Base-by-base conservation (phyloP, 2,797 vertebrate genomes). In the Chaetodon trifasciatus region DNA sequence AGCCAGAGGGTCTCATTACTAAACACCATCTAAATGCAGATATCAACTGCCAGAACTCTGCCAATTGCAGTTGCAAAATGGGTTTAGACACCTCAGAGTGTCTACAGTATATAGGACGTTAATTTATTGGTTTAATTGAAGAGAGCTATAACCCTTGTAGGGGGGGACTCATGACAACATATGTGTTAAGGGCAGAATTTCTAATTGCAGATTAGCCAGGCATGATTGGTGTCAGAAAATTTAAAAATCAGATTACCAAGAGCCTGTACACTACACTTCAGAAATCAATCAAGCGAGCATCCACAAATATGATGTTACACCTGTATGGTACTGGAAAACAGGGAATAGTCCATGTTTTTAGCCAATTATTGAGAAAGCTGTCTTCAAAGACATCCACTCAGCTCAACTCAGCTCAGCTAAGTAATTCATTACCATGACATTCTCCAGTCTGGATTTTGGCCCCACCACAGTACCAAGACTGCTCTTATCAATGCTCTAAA, bases 1-100 rank as follows among this genome's bases (percentile, higher is more conserved):
- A 85, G 71, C 76, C 67, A 58, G 63, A 65, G 72, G 76, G 55
- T 78, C 46, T 75, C 49, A 79, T 76, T 62, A 84, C 47, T 70
- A 46, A 39, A 62, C 56, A 69, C 82, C 40, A 76, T 85, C 62
- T 81, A 74, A 73, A 76, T 71, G 55, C 55, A 70, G 57, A 77
- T 75, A 84, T 78, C 62, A 65, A 63, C 57, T 60, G 44, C 50
- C 21, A 37, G 35, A 65, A 65, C 52, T 68, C 28, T 12, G 15
- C 70, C 71, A 70, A 84, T 70, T 52, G 35, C 70, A 55, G 63
- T 28, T 16, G 15, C n/a, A 63, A 61, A 84, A 81, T 68, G 39
- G 71, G 66, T 82, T 87, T 58, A 62, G 58, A 56, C 37, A 62
- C 62, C 52, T 71, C 3, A 49, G 35, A 81, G 68, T 77, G 58